A percentile compares a stretch with the other conserved stretches of the same genome.
phyloP scores from a whole-genome alignment of 2,888 invertebrate genomes.

The Eulithis prunata region DNA sequence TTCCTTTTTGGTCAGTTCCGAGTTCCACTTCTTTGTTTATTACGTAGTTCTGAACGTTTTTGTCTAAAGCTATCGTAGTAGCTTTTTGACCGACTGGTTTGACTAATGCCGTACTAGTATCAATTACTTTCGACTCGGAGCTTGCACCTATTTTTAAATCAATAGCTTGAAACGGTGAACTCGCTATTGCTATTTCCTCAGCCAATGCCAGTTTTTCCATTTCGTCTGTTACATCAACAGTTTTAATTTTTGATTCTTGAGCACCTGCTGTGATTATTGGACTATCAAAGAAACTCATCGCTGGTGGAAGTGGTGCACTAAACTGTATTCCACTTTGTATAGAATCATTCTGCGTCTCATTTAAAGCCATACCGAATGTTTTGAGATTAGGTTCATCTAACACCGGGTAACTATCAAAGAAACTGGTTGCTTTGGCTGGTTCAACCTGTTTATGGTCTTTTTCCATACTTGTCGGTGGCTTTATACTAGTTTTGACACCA shows the following conservation, averaged over 20 bases:
- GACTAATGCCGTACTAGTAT: conserved; percentile 3
- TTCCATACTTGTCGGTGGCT: conserved; percentile 6
- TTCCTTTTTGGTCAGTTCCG: conserved; percentile 26
- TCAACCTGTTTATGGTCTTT: conserved; percentile 13
- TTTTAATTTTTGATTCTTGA: conserved; percentile 15
- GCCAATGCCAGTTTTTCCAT: conserved; percentile 25
- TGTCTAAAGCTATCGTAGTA: conserved; percentile 9
- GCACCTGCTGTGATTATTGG: conserved; percentile 10
- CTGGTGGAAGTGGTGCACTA: conserved; percentile 28
- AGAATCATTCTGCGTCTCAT: conserved; percentile 1
- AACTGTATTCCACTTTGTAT: conserved; percentile 10
- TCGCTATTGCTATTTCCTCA: conserved; percentile 25
- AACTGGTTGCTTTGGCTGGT: conserved; percentile 4
- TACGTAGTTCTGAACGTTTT: conserved; percentile 12
- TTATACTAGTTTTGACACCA: conserved; percentile 7
- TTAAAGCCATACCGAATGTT: neutral
- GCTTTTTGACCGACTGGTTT: conserved; percentile 15
- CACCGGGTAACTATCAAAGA: conserved; percentile 14
- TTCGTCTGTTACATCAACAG: conserved; percentile 18
- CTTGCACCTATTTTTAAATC: conserved; percentile 10
- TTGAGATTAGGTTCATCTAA: conserved; percentile 1
- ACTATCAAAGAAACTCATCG: conserved; percentile 35
- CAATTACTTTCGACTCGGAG: conserved; percentile 13
- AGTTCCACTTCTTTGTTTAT: conserved; percentile 15
- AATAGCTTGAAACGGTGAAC: conserved; percentile 18